Evolutionary conservation across 2,797 vertebrate species (phyloP).

Genomic region (Phalanger gymnotis): DNA sequence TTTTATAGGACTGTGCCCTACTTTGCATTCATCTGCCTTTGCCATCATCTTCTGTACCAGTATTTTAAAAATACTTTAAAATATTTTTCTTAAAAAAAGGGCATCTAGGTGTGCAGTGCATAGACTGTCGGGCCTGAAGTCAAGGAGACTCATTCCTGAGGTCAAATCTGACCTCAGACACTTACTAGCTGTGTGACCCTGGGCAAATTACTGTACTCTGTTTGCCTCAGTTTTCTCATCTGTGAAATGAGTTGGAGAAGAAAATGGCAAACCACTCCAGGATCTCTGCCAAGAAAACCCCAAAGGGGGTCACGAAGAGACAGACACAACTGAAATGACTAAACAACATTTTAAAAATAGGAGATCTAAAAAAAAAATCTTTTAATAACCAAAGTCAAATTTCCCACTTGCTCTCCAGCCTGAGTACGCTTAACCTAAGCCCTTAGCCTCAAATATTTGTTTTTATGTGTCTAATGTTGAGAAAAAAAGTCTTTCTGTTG

Average conservation of each 20-base stretch:
- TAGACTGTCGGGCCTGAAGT: neutral
- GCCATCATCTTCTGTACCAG: neutral
- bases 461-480: neutral
- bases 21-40: neutral
- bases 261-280: neutral
- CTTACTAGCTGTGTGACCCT: neutral
- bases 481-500: neutral
- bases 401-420: neutral
- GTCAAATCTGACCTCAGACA: neutral
- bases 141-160: neutral
- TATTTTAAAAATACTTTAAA: neutral
- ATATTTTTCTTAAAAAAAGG: neutral
- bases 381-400: neutral
- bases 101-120: neutral
- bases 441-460: neutral
- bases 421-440: neutral
- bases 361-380: neutral
- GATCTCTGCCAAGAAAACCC: neutral
- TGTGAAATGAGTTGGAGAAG: neutral
- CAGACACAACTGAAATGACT: neutral
- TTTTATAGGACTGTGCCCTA: neutral
- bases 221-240: neutral
- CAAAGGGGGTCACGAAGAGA: neutral
- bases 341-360: neutral
- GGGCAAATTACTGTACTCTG: neutral